Evolutionary conservation across 2,113 vertebrate species (phyloP).

Genomic region (Clupea harengus): DNA sequence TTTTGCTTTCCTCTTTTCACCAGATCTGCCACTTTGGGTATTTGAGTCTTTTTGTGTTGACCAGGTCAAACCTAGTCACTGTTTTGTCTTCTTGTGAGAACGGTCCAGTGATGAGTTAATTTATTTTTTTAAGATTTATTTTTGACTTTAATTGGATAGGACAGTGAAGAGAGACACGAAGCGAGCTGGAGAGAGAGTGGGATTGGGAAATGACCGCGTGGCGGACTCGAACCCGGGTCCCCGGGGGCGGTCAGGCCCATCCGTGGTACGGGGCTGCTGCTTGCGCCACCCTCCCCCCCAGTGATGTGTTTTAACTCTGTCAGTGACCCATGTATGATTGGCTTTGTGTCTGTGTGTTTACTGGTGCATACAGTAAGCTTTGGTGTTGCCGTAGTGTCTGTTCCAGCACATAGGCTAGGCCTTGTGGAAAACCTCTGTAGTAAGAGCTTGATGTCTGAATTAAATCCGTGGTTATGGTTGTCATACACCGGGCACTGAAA

Average conservation of each 20-base stretch:
- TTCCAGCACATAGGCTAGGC: neutral
- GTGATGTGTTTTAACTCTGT: neutral
- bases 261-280: too few relatives aligned
- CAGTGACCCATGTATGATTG: neutral
- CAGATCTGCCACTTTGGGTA: too few relatives aligned
- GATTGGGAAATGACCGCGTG: too few relatives aligned
- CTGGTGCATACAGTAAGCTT: neutral
- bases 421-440: neutral
- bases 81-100: neutral
- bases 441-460: neutral
- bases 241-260: too few relatives aligned
- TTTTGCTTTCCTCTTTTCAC: neutral
- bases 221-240: too few relatives aligned
- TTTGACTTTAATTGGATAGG: too few relatives aligned
- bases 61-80: neutral
- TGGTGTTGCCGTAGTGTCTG: neutral
- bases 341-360: neutral
- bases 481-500: neutral
- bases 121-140: too few relatives aligned
- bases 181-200: too few relatives aligned
- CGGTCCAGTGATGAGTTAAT: neutral
- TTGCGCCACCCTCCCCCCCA: too few relatives aligned
- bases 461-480: neutral
- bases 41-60: too few relatives aligned
- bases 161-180: too few relatives aligned